Conservation (phyloP, 2,113 vertebrate genomes). For the Benitochromis conjunctus region DNA sequence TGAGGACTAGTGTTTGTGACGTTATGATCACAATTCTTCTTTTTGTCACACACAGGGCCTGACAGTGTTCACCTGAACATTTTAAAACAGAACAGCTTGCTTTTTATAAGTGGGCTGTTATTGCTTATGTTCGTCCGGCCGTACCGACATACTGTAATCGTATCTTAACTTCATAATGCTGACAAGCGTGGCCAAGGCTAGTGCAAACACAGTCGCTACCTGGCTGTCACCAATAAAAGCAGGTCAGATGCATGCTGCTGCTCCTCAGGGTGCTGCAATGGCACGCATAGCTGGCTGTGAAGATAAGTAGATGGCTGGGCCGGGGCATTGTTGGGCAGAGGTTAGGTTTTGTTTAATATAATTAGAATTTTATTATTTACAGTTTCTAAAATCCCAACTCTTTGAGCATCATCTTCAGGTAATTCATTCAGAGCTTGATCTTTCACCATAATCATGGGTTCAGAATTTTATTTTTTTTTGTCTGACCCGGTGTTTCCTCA, state of each 20-base stretch:
- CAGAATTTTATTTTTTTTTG: background rate
- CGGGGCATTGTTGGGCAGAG: background rate
- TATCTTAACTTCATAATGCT: background rate
- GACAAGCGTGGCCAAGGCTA: background rate
- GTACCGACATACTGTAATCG: background rate
- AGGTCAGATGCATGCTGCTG: background rate
- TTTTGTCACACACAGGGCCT: background rate
- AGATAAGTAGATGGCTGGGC: background rate
- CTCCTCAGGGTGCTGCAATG: background rate
- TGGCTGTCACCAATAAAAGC: background rate
- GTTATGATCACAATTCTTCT: background rate
- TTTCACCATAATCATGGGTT: background rate
- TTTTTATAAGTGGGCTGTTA: background rate
- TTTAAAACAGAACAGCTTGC: background rate
- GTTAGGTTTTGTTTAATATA: background rate
- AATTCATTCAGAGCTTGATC: background rate
- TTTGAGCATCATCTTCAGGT: background rate
- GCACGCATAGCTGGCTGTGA: background rate
- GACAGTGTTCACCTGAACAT: background rate
- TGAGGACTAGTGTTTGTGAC: background rate
- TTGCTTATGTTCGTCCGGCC: background rate
- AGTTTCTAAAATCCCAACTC: background rate
- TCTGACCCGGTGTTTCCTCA: background rate
- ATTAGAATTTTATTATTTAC: background rate
- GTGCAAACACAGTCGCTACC: background rate